phyloP scores from a whole-genome alignment of 1,140 invertebrate species.

The Drepana arcuata region DNA sequence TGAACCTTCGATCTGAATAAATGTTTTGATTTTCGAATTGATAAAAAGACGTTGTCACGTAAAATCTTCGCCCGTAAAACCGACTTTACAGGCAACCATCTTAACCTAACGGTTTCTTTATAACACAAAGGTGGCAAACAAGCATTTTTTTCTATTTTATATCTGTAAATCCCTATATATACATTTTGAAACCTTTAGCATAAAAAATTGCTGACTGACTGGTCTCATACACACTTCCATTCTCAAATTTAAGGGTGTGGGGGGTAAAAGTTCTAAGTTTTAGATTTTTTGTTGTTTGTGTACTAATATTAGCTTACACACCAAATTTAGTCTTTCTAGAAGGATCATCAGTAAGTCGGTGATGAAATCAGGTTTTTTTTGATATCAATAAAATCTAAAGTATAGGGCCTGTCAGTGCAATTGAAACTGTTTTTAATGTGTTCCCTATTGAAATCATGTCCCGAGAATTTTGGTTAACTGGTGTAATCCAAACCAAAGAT shows the following conservation, averaged over 20 bases:
- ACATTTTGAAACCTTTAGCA: neutral
- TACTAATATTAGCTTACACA: neutral
- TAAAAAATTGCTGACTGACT: neutral
- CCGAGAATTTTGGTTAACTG: conserved; percentile 3
- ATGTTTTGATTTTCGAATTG: no score
- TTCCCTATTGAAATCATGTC: conserved; percentile 1
- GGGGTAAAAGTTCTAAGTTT: neutral
- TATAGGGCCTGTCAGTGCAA: conserved; percentile 7
- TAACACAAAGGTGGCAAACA: no score
- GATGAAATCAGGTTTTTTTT: conserved; percentile 5
- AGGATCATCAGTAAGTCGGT: conserved; percentile 3
- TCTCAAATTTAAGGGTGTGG: neutral
- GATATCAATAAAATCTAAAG: conserved; percentile 7
- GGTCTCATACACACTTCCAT: neutral
- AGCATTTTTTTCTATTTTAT: neutral
- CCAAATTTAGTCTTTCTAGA: neutral
- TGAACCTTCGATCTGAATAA: no score
- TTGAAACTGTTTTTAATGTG: conserved; percentile 3
- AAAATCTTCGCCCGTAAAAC: no score
- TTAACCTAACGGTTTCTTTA: no score
- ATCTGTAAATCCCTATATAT: neutral
- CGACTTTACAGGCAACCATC: no score
- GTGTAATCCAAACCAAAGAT: conserved; percentile 5
- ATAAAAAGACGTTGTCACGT: no score
- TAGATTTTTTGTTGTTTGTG: neutral